Evolutionary conservation across 2,888 invertebrate genomes (phyloP), one percentile per base, ranked within the genome.

Genomic region (Drosophila pullipes): DNA sequence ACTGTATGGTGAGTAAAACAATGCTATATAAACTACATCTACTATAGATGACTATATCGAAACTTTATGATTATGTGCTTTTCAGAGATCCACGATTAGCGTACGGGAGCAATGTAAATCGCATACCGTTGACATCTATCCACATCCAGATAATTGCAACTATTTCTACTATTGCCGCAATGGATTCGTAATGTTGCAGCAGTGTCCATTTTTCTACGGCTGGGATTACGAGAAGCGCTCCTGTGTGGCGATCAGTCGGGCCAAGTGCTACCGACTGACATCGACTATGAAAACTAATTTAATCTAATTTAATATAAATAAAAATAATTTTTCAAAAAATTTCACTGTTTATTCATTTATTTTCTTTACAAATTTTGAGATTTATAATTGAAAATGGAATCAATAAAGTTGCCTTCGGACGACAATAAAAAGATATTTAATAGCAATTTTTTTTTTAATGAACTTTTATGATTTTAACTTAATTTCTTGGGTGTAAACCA

Each of bases 101-200:
- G 91, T 86, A 5, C 82, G 82, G 18, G 84, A 92, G 35, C 79
- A 83, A 44, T 92, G 92, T 67, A 84, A 85, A 35, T 52, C 67
- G 1, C 74, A 90, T 28, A 83, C 77, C 0, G 82, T 90, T 0
- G 91, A 92, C 65, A 75, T 89, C 31, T 93, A 86, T 82, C 89
- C 91, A 2, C 92, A 93, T 85, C 78, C 90, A 4, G 78, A 69
- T 11, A 92, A 92, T 54, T 93, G 93, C 74, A 92, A 91, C 33
- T 93, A 92, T 67, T 93, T 91, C 65, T 92, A 92, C 63, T 81
- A 80, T 4, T 93, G 93, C 53, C 79, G 81, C 11, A 84, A 88
- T 50, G 93, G 93, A 2, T 87, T 76, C 55, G 68, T 93, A n/a
- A 83, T 91, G 74, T 83, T 93, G 11, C 92, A 93, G 76, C 93